A percentile compares a stretch with the other conserved stretches of the same genome.
Conservation (phyloP, 2,113 vertebrate genomes). For the Mohoua ochrocephala region DNA sequence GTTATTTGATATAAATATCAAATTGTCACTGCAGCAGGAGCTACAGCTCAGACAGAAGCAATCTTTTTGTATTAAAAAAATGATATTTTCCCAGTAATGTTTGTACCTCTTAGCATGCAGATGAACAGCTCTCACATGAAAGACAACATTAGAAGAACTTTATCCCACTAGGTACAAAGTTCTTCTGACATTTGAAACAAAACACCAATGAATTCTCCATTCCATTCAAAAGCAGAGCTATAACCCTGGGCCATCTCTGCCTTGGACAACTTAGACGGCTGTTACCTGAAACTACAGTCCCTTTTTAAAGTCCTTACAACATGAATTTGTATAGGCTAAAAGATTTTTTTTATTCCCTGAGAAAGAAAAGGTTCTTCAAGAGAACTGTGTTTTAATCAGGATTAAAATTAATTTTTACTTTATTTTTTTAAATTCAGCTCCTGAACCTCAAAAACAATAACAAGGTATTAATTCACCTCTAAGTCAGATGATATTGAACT, state of each 20-base stretch:
- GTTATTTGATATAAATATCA: neutral
- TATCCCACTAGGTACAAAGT: neutral
- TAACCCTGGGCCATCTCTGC: accelerated
- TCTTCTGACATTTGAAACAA: neutral
- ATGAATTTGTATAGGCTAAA: neutral
- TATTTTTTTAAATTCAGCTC: neutral
- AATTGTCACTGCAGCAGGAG: neutral
- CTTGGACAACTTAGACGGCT: neutral
- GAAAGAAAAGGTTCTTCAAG: neutral
- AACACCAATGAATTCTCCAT: neutral
- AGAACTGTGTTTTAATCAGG: neutral
- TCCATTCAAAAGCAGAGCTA: neutral
- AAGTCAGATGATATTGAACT: neutral
- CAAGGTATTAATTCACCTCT: neutral
- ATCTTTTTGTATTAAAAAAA: neutral
- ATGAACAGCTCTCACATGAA: neutral
- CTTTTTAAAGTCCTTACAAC: neutral
- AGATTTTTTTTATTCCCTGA: accelerated
- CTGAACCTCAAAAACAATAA: neutral
- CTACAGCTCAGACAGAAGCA: neutral
- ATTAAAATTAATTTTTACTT: neutral
- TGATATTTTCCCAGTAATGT: neutral
- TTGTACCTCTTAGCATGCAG: neutral
- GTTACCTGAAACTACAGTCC: neutral
- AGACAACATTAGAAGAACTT: neutral